Evolutionary conservation across 1,140 invertebrate species (phyloP).

Genomic region (Pogonomyrmex barbatus): DNA sequence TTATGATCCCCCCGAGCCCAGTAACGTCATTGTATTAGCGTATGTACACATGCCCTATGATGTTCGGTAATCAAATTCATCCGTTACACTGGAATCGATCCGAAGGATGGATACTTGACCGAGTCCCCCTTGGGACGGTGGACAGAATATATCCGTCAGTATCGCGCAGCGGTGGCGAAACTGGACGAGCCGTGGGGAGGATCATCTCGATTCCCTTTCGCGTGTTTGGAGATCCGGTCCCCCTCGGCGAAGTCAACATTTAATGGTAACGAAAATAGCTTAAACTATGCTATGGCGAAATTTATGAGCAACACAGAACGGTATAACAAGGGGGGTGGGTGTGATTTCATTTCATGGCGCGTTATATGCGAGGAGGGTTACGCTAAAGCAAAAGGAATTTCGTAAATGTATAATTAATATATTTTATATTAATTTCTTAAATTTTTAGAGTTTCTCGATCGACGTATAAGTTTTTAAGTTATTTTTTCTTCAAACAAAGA

Average conservation of each 20-base stretch:
- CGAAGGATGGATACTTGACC: slow-evolving; percentile 68
- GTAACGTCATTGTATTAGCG: slow-evolving; percentile 60
- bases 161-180: slow-evolving; percentile 55
- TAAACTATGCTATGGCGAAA: slow-evolving; percentile 49
- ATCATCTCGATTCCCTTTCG: slow-evolving; percentile 36
- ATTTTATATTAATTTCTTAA: not conserved
- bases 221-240: slow-evolving; percentile 46
- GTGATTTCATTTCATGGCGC: slow-evolving; percentile 62
- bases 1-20: slow-evolving; percentile 35
- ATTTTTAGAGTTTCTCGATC: not conserved
- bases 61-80: slow-evolving; percentile 73
- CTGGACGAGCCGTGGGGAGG: slow-evolving; percentile 26
- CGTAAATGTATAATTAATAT: not conserved
- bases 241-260: slow-evolving; percentile 30
- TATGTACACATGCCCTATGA: slow-evolving; percentile 59
- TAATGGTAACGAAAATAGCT: slow-evolving; percentile 59
- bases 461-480: not conserved
- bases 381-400: not conserved
- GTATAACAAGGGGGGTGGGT: slow-evolving; percentile 50
- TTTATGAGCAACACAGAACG: slow-evolving; percentile 50
- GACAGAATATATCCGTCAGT: slow-evolving; percentile 62
- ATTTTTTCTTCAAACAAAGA: not conserved
- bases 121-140: slow-evolving; percentile 57
- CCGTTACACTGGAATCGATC: slow-evolving; percentile 68
- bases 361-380: slow-evolving; percentile 32